Conservation (phyloP, 2,113 vertebrate species). For the Ia io region DNA sequence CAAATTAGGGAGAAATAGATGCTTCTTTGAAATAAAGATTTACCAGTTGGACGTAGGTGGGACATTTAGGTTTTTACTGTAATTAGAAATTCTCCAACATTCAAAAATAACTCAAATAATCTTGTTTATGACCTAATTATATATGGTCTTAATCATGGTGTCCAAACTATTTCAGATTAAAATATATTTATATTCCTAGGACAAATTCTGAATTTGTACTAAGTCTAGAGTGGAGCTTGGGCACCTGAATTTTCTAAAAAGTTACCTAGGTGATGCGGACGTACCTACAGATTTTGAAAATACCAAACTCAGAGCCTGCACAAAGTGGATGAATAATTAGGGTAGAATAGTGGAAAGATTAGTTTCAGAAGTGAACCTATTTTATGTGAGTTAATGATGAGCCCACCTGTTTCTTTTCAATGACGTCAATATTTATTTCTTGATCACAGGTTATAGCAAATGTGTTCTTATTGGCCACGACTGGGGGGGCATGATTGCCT, state of each 20-base stretch:
- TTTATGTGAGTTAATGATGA: not conserved
- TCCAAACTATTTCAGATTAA: not conserved
- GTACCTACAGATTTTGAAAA: not conserved
- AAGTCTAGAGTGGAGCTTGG: not conserved
- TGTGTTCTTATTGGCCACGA: slow-evolving; percentile 97
- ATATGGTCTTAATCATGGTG: not conserved
- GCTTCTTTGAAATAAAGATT: not conserved
- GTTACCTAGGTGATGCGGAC: not conserved
- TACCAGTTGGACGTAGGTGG: not conserved
- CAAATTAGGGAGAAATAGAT: not conserved
- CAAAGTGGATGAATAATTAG: not conserved
- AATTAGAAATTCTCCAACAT: not conserved
- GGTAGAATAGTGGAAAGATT: not conserved
- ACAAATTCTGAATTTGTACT: not conserved
- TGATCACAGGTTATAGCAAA: slow-evolving; percentile 92
- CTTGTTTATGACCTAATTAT: not conserved
- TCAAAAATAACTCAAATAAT: not conserved
- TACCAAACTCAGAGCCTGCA: not conserved
- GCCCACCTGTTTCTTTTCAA: not conserved
- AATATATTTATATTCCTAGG: not conserved
- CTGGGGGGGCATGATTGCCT: slow-evolving; percentile 97
- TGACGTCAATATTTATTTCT: slow-evolving; percentile 69
- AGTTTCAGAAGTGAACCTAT: not conserved
- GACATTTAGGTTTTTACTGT: not conserved
- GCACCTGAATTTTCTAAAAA: slow-evolving; percentile 17